These are phyloP conservation scores for Petroica traversi DNA, from an alignment of 2,113 vertebrate species.

Conservation along the genomic window DNA sequence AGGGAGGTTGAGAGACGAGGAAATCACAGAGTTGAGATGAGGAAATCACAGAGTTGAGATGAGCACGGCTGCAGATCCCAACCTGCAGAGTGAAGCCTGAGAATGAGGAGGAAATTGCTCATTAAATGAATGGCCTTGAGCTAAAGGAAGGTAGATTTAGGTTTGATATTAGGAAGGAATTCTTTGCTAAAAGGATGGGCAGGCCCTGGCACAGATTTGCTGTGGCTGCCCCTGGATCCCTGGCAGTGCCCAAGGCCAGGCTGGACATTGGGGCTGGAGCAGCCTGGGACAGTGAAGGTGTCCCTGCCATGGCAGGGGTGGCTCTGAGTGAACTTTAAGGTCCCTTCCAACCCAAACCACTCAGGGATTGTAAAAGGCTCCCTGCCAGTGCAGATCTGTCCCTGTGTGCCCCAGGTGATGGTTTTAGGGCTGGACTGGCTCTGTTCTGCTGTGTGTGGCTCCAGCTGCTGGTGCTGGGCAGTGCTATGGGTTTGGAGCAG, in stretches of 20 bases:
- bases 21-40: neutral
- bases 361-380: neutral
- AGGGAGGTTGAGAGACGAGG: neutral
- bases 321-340: neutral
- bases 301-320: neutral
- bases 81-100: neutral
- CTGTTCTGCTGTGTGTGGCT: neutral
- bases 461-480: too few relatives aligned
- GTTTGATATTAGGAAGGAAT: neutral
- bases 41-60: neutral
- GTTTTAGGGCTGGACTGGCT: too few relatives aligned
- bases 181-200: fast-evolving
- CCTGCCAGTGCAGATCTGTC: neutral
- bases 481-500: neutral
- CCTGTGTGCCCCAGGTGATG: neutral
- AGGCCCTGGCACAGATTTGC: neutral
- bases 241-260: neutral
- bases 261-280: neutral
- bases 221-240: neutral
- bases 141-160: neutral
- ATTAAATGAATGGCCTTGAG: neutral
- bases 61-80: neutral
- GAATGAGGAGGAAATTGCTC: neutral
- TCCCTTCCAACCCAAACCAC: neutral
- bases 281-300: neutral